phyloP scores from a whole-genome alignment of 2,113 vertebrate species.

The Erythrocercus mccallii region DNA sequence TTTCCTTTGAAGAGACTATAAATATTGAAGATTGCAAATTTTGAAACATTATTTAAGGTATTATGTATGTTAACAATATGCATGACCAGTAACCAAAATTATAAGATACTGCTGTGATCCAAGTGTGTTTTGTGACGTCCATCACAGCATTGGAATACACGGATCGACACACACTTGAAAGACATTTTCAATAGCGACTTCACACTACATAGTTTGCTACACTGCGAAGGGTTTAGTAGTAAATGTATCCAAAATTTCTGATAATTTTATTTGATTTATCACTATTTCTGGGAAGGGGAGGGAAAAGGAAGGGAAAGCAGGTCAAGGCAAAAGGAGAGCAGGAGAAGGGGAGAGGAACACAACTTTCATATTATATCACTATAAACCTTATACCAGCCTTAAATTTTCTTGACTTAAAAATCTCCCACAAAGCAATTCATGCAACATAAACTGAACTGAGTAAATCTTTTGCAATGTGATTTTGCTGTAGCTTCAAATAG shows the following conservation, averaged over 20 bases:
- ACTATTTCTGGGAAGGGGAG: not conserved
- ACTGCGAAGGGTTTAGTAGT: not conserved
- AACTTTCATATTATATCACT: not conserved
- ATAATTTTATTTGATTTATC: not conserved
- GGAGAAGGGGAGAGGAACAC: fast-evolving
- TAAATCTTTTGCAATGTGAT: not conserved
- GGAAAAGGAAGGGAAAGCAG: not conserved
- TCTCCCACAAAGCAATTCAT: not conserved
- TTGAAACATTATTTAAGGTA: not conserved
- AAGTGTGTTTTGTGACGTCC: not conserved
- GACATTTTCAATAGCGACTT: not conserved
- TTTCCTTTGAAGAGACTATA: not conserved
- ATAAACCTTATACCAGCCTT: not conserved
- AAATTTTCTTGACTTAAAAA: not conserved
- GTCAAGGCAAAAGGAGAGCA: not conserved
- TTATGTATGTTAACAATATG: not conserved
- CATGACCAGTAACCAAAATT: not conserved
- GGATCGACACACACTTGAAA: not conserved
- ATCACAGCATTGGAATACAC: not conserved
- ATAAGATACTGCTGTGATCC: not conserved
- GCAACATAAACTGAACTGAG: not conserved
- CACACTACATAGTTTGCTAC: not conserved
- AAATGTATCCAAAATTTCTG: not conserved
- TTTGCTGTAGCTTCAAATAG: not conserved
- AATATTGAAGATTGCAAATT: not conserved